Conservation (phyloP, 2,888 invertebrate genomes). For the Lasioglossum leucozonium region DNA sequence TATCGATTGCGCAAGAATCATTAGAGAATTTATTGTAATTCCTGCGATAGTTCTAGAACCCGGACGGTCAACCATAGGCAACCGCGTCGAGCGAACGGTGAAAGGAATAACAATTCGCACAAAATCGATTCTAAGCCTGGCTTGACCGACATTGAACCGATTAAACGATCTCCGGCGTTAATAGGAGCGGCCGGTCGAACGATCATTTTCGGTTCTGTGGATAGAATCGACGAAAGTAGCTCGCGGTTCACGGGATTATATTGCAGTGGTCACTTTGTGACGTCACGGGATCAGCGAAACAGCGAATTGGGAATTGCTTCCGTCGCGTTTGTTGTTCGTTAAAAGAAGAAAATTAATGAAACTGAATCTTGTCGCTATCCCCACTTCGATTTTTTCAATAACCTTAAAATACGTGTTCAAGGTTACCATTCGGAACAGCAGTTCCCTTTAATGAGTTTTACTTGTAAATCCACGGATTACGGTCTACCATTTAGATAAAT, state of each 20-base stretch:
- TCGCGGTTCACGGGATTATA: not conserved
- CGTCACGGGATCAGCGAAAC: no score
- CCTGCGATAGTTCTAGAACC: not conserved
- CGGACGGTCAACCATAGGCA: not conserved
- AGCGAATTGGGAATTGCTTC: not conserved
- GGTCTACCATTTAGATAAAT: no score
- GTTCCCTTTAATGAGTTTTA: no score
- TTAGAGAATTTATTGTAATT: not conserved
- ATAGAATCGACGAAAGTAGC: not conserved
- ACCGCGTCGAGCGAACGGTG: conserved; percentile 32
- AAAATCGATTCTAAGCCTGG: conserved; percentile 24
- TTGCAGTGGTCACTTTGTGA: not conserved
- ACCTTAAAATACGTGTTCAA: no score
- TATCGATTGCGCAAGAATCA: not conserved
- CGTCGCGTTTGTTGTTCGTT: not conserved
- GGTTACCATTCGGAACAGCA: no score
- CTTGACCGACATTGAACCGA: conserved; percentile 69
- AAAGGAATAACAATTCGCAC: conserved; percentile 49
- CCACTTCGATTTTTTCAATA: no score
- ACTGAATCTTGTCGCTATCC: no score
- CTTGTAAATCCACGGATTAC: no score
- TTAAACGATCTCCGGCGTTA: conserved; percentile 57
- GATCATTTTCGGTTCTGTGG: conserved; percentile 4
- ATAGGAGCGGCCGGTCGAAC: not conserved
- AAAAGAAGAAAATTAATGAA: not conserved